phyloP scores from a whole-genome alignment of 2,797 vertebrate species.

The Todus mexicanus region DNA sequence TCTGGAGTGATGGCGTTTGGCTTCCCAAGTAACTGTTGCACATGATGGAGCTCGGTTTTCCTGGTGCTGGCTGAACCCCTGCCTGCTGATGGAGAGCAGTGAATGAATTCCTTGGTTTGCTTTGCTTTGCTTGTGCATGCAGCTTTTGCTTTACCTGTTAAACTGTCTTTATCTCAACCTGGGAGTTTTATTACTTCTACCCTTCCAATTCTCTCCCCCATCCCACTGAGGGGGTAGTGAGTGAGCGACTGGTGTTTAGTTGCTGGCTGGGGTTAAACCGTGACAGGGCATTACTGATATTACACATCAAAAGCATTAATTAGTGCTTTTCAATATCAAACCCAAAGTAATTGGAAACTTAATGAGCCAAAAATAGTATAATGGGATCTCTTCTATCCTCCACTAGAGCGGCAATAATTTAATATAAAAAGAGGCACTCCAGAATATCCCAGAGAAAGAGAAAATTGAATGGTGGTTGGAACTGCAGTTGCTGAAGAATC shows the following conservation, averaged over 20 bases:
- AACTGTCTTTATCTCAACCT: background rate
- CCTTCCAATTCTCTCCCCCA: background rate
- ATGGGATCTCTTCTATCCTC: background rate
- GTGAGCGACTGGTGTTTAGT: background rate
- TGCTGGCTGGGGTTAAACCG: background rate
- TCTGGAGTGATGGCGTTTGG: background rate
- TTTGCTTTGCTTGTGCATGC: background rate
- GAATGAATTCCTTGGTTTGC: background rate
- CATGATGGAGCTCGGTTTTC: background rate
- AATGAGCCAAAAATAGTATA: conserved; percentile 11
- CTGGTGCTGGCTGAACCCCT: background rate
- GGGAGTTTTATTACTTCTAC: background rate
- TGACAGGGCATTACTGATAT: background rate
- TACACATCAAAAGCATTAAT: conserved; percentile 12
- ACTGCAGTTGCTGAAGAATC: background rate
- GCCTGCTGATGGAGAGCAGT: background rate
- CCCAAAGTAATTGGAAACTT: conserved; percentile 25
- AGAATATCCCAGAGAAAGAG: conserved; percentile 29
- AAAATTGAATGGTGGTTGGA: background rate
- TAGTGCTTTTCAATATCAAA: conserved; percentile 30
- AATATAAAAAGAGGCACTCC: background rate
- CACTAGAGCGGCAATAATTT: conserved; percentile 47
- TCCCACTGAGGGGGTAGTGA: background rate
- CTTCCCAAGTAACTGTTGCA: background rate
- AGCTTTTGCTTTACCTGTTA: background rate